These are phyloP conservation scores for Eidolon dupreanum DNA, from an alignment of 2,797 vertebrate species.

Conservation along the genomic window DNA sequence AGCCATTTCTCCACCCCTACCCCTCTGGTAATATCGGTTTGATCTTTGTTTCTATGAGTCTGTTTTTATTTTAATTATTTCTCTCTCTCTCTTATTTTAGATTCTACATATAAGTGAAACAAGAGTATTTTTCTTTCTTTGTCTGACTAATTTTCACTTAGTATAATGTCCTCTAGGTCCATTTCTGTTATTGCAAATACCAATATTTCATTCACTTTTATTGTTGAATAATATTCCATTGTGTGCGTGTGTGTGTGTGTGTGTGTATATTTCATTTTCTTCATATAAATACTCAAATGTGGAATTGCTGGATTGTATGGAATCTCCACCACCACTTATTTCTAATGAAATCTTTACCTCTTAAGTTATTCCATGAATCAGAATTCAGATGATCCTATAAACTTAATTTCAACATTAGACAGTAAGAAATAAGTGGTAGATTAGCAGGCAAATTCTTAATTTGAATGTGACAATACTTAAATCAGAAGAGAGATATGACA, in stretches of 20 bases:
- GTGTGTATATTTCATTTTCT: neutral
- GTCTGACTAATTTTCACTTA: neutral
- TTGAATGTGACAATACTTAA: constrained; percentile 38
- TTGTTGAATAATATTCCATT: neutral
- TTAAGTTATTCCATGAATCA: constrained; percentile 20
- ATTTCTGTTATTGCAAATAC: neutral
- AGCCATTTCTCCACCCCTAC: neutral
- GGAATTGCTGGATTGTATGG: neutral
- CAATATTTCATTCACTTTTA: neutral
- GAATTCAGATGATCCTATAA: constrained; percentile 42
- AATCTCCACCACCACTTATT: constrained; percentile 58
- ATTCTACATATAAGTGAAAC: neutral
- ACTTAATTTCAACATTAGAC: constrained; percentile 50
- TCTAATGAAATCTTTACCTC: constrained; percentile 13
- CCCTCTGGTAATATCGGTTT: neutral
- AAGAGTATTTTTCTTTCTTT: neutral
- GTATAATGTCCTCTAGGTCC: neutral
- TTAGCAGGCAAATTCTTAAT: constrained; percentile 37
- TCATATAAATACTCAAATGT: neutral
- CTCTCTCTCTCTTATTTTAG: neutral
- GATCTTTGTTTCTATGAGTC: neutral
- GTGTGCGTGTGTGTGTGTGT: too few relatives aligned
- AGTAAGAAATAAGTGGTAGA: constrained; percentile 15
- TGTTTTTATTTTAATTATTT: neutral
- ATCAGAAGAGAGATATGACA: neutral